Percentiles rank a stretch among this genome's conserved stretches.
phyloP scores from a whole-genome alignment of 2,797 vertebrate species.

The Liparis tanakae region DNA sequence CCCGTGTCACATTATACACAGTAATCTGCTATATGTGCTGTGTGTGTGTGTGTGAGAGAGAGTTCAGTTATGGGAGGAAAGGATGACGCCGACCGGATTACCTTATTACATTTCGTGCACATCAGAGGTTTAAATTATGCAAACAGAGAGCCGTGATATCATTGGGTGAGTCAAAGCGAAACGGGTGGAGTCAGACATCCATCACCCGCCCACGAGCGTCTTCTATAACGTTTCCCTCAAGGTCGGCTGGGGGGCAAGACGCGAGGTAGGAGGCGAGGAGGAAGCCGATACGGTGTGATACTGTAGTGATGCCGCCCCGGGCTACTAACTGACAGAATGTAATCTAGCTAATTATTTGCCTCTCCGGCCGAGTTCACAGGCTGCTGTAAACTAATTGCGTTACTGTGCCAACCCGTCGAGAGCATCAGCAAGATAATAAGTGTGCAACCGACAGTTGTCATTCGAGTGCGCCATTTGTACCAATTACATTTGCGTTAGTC shows the following conservation, averaged over 20 bases:
- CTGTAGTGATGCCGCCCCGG: conserved; percentile 24
- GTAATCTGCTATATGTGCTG: not conserved
- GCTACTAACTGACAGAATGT: conserved; percentile 22
- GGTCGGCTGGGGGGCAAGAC: not conserved
- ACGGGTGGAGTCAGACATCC: conserved; percentile 24
- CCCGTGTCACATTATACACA: conserved; percentile 10
- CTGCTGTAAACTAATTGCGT: conserved; percentile 10
- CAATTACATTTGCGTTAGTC: not conserved
- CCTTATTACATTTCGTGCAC: conserved; percentile 45
- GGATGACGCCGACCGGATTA: conserved; percentile 25
- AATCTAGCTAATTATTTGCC: conserved; percentile 44
- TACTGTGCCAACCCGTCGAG: not conserved
- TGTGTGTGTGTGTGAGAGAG: conserved; percentile 9
- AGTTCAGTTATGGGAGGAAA: not conserved
- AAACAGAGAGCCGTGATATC: conserved; percentile 23
- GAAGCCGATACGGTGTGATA: conserved; percentile 38
- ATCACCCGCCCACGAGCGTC: not conserved
- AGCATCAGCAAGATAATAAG: not conserved
- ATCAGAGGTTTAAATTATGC: conserved; percentile 55
- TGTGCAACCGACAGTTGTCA: not conserved
- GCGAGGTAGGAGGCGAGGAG: not conserved
- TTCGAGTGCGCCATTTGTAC: not conserved
- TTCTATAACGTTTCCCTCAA: conserved; percentile 39
- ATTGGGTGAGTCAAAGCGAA: conserved; percentile 20
- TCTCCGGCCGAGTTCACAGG: conserved; percentile 11